Conservation (phyloP, 2,888 invertebrate genomes). For the Vesta saturnalis region DNA sequence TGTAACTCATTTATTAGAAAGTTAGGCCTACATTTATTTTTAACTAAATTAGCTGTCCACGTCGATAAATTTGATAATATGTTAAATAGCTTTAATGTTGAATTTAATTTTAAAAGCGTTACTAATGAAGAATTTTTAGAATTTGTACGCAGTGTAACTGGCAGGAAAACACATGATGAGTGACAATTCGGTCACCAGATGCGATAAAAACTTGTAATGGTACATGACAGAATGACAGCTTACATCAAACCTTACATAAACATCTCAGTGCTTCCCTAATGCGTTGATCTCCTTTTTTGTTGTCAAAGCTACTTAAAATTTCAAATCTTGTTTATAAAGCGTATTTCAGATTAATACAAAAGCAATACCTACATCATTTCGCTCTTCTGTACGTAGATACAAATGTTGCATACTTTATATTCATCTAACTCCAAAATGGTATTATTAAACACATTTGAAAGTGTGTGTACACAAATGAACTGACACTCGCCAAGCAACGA, state of each 20-base stretch:
- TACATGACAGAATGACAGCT: conserved; percentile 56
- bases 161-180: conserved; percentile 39
- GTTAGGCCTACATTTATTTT: not conserved
- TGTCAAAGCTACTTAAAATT: conserved; percentile 50
- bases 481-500: too few relatives aligned
- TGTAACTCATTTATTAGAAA: not conserved
- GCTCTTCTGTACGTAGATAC: too few relatives aligned
- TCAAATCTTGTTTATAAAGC: conserved; percentile 33
- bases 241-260: conserved; percentile 58
- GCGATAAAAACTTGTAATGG: conserved; percentile 51
- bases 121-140: conserved; percentile 31
- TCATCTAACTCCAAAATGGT: too few relatives aligned
- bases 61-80: conserved; percentile 11
- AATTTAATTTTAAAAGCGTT: conserved; percentile 28
- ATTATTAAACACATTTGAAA: too few relatives aligned
- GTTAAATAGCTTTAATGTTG: conserved; percentile 2
- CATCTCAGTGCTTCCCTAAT: conserved; percentile 52
- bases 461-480: too few relatives aligned
- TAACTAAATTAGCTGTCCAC: not conserved
- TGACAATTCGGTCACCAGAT: conserved; percentile 52
- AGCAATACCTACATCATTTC: too few relatives aligned
- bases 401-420: too few relatives aligned
- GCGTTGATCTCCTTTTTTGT: conserved; percentile 54
- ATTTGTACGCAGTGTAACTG: conserved; percentile 24
- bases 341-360: too few relatives aligned